Evolutionary conservation across 2,113 vertebrate species (phyloP), one percentile per base, ranked within the genome.

Genomic region (Cephalophus harveyi): DNA sequence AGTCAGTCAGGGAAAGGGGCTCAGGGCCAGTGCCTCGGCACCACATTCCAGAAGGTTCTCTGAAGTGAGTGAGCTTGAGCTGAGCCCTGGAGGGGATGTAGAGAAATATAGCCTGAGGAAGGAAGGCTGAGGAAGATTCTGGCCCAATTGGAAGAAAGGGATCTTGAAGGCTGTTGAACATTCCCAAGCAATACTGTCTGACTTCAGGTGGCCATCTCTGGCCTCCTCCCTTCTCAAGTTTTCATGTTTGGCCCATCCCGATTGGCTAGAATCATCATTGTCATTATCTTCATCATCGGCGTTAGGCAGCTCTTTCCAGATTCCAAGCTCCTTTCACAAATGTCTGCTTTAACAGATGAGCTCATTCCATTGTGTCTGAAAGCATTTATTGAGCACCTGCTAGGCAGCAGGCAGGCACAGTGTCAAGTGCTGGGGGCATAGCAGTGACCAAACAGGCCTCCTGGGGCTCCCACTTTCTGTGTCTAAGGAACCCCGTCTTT

Each of bases 31-130:
- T 21, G 17, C 25, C 11, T 64, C 64, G 67, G 46, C 40, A 9
- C 52, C 30, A 48, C 85, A 36, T 87, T 83, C 90, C 36, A 91
- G 92, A 97, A 94, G 55, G 6, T 59, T 97, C 55, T 81, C 67
- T 55, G 46, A 55, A 81, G 17, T 50, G 71, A 84, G 52, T 27
- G n/a, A 25, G 40, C 17, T 81, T 87, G 52, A 74, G 85, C 67
- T 76, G 71, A 46, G 14, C 62, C 92, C 95, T 59, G 60, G 84
- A 89, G 33, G 2, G 10, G 21, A 21, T 48, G 14, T 33, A 84
- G 71, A 67, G 52, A 81, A 54, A 30, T 76, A 11, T 12, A 87
- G 67, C 59, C 52, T 33, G 57, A 59, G 57, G 23, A 59, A 59
- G 57, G 57, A 23, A 23, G 43, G 54, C 64, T 55, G 48, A 48